Conservation (phyloP, 2,888 invertebrate species). For the Rhagophthalmus giganteus region DNA sequence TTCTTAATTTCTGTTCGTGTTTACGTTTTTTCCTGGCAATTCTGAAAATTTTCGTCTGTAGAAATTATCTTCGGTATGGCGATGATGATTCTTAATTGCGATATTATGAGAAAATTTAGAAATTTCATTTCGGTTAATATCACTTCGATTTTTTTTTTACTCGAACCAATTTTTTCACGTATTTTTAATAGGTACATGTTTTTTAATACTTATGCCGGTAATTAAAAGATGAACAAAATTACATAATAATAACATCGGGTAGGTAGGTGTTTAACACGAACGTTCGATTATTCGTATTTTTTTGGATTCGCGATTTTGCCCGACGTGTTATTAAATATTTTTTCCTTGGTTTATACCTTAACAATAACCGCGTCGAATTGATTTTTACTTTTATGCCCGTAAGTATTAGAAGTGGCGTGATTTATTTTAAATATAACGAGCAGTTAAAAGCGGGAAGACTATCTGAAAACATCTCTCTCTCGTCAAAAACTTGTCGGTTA, state of each 20-base stretch:
- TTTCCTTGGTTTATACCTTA: neutral
- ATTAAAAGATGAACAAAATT: too few species aligned
- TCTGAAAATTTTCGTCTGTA: neutral
- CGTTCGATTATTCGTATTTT: too few species aligned
- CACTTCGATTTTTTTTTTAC: neutral
- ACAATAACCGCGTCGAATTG: neutral
- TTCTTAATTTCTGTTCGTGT: constrained; percentile 5
- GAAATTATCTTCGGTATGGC: neutral
- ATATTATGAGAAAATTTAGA: neutral
- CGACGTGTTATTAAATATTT: too few species aligned
- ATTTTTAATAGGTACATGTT: too few species aligned
- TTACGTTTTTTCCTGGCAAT: neutral
- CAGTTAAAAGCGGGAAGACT: too few species aligned
- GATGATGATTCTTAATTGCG: neutral
- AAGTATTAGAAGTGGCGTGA: too few species aligned
- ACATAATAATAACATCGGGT: too few species aligned
- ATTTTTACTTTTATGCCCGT: neutral
- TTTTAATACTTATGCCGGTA: neutral
- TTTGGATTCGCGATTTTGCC: too few species aligned
- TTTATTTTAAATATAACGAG: too few species aligned
- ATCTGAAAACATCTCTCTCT: too few species aligned
- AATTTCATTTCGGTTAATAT: neutral
- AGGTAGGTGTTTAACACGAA: too few species aligned
- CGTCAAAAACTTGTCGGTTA: neutral
- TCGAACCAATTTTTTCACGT: too few species aligned